These are phyloP conservation scores for Tribolium castaneum DNA, from an alignment of 1,140 invertebrate genomes.

Conservation along the genomic window DNA sequence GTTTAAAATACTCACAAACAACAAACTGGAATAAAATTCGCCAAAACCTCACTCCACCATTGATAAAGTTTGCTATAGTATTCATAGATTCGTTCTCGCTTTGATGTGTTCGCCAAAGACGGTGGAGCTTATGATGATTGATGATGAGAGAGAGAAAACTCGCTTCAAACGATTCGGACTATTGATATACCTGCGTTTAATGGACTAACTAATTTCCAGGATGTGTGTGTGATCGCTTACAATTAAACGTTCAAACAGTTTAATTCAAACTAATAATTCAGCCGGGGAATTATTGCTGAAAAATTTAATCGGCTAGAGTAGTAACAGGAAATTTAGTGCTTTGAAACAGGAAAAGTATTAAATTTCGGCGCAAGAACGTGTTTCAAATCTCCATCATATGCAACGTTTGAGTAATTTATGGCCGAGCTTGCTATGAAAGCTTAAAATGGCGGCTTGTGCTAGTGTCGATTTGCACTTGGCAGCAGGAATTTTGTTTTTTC, in stretches of 20 bases:
- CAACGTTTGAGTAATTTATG: slow-evolving; percentile 20
- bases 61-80: neutral
- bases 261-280: neutral
- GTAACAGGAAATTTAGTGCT: neutral
- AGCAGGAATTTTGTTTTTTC: too few relatives aligned
- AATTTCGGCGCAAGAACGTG: neutral
- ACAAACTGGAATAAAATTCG: too few relatives aligned
- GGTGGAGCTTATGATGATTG: neutral
- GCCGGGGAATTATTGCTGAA: neutral
- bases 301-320: neutral
- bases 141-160: neutral
- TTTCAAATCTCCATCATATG: slow-evolving; percentile 14
- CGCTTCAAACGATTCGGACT: neutral
- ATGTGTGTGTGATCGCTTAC: neutral
- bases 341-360: neutral
- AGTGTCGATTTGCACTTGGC: too few relatives aligned
- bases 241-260: neutral
- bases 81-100: neutral
- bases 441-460: neutral
- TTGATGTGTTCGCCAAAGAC: neutral
- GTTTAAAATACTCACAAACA: neutral
- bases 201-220: neutral
- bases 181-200: neutral
- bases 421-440: neutral
- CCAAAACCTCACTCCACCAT: too few relatives aligned